Conservation (phyloP, 2,888 invertebrate genomes). For the Ptilodon capucinus region DNA sequence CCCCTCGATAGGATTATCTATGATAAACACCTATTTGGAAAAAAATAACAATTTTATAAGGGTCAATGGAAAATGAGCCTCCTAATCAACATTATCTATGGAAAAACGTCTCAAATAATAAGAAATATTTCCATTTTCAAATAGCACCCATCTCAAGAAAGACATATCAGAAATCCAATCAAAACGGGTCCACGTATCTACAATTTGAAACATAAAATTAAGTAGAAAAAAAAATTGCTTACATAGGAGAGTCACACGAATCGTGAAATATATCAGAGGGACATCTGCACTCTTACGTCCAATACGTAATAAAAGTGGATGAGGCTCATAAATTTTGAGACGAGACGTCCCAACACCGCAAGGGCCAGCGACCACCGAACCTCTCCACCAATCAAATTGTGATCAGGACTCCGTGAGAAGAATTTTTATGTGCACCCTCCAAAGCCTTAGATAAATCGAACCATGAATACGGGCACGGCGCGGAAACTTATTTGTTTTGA, state of each 20-base stretch:
- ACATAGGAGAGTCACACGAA: constrained; percentile 28
- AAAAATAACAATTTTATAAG: too few relatives aligned
- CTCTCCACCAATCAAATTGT: constrained; percentile 71
- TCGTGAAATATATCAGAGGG: constrained; percentile 51
- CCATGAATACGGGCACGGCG: constrained; percentile 38
- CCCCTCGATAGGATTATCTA: too few relatives aligned
- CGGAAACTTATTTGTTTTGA: constrained; percentile 52
- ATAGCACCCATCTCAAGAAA: not conserved
- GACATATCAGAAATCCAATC: constrained; percentile 24
- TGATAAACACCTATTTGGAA: too few relatives aligned
- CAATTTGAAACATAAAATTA: constrained; percentile 39
- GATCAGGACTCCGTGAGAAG: constrained; percentile 67
- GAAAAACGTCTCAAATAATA: not conserved
- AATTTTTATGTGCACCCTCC: constrained; percentile 68
- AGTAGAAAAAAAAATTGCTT: constrained; percentile 34
- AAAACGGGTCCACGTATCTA: constrained; percentile 28
- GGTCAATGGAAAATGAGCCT: too few relatives aligned
- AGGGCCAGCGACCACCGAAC: constrained; percentile 35
- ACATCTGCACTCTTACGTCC: constrained; percentile 70
- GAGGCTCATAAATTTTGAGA: constrained; percentile 63
- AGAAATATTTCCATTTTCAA: not conserved
- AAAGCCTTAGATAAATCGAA: constrained; percentile 57
- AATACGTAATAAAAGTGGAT: constrained; percentile 75
- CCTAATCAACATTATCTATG: too few relatives aligned
- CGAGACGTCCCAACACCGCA: constrained; percentile 55